Evolutionary conservation across 2,113 vertebrate species (phyloP), one percentile per base, ranked within the genome.

Genomic region (Sinocyclocheilus rhinocerous): DNA sequence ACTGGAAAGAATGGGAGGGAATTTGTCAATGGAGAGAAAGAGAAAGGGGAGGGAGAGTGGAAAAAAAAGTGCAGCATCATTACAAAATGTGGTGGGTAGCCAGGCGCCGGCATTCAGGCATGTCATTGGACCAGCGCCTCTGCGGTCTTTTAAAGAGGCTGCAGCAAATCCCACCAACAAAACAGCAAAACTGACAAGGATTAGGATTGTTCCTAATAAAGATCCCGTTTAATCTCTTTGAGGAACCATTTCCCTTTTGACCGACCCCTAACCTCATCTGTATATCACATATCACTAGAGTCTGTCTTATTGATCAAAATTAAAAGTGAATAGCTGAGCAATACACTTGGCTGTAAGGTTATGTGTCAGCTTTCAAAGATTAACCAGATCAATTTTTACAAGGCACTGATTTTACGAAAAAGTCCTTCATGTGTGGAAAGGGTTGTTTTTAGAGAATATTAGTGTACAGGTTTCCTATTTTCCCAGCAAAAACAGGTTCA

Each of bases 171-270:
- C 80, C 75, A 48, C 0, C 36, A 24, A 36, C 69, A 39, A 6
- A 81, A 61, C 86, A 55, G 80, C 55, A 84, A 78, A 70, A 75
- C 77, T 73, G 26, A 72, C n/a, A 0, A 70, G 83, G 90, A 92
- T 91, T 91, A 91, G 52, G 3, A 81, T 65, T 22, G 45, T 72
- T 77, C 69, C 85, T 72, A 78, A 72, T 24, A 7, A 88, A 86
- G 90, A 84, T 26, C 57, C 11, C 87, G 84, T 88, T 90, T 91
- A 92, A 91, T 90, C 86, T 81, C 65, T 24, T 48, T 20, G 9
- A 6, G n/a, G 59, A 48, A 36, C 16, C 22, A 67, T 33, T 48
- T 39, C 45, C 76, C 83, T 52, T 9, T 39, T 48, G 29, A 42
- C 36, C 18, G 24, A 57, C n/a, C 24, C 42, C n/a, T 61, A 65